Evolutionary conservation across 2,797 vertebrate species (phyloP).

Genomic region (Platyrinchus mystaceus): DNA sequence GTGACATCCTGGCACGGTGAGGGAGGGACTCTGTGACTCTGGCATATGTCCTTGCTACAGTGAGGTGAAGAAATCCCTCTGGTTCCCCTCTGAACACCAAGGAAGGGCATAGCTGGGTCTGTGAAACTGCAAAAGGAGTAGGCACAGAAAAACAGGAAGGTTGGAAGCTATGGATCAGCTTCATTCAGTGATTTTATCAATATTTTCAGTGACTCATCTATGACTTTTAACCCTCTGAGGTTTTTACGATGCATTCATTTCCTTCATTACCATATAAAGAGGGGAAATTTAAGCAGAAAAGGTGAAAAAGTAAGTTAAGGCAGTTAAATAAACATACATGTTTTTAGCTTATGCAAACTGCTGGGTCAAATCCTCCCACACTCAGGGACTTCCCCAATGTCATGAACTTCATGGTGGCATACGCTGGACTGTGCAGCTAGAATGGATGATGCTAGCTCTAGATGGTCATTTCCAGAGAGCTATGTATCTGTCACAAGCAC

Average conservation of each 20-base stretch:
- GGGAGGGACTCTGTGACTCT: conserved; percentile 2
- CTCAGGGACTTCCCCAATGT: not conserved
- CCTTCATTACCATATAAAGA: conserved; percentile 32
- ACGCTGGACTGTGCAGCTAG: not conserved
- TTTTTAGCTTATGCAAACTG: not conserved
- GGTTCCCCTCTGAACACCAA: not conserved
- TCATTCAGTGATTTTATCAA: conserved; percentile 16
- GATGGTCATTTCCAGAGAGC: not conserved
- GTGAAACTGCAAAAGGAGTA: conserved; percentile 5
- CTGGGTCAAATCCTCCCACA: not conserved
- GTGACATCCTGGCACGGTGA: not conserved
- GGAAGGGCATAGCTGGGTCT: not conserved
- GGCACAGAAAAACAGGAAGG: conserved; percentile 36
- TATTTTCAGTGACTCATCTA: conserved; percentile 49
- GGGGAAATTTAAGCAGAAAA: not conserved
- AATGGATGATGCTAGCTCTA: not conserved
- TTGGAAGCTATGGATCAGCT: conserved; percentile 8
- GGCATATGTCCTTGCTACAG: not conserved
- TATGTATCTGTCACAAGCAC: not conserved
- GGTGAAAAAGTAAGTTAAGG: not conserved
- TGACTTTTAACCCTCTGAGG: not conserved
- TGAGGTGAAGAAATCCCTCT: conserved; percentile 50
- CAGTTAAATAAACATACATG: not conserved
- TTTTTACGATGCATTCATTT: conserved; percentile 13
- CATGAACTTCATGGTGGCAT: not conserved